A percentile compares a stretch with the other conserved stretches of the same genome.
Conservation (phyloP, 2,113 vertebrate species). For the Myotis lucifugus region DNA sequence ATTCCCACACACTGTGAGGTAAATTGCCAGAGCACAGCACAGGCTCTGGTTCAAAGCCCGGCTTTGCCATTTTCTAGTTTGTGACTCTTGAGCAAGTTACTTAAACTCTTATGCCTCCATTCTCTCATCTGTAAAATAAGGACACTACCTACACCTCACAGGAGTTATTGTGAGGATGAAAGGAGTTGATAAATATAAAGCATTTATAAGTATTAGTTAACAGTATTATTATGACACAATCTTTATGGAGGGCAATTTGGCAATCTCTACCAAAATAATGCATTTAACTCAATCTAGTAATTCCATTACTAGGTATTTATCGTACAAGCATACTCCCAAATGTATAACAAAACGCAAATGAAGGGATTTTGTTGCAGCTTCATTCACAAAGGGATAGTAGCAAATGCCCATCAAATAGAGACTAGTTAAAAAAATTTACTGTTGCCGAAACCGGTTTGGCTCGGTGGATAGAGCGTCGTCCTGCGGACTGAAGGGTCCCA, state of each 20-base stretch:
- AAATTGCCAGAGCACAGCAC: neutral
- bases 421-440: neutral
- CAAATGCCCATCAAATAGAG: neutral
- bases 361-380: neutral
- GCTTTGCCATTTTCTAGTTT: neutral
- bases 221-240: neutral
- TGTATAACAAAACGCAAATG: neutral
- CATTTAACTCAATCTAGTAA: neutral
- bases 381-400: neutral
- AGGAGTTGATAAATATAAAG: neutral
- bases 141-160: neutral
- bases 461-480: no score
- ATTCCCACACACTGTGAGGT: neutral
- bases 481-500: no score
- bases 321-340: neutral
- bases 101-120: neutral
- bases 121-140: neutral
- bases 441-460: no score
- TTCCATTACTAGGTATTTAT: neutral
- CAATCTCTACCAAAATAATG: constrained; percentile 10
- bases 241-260: neutral
- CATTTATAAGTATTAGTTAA: neutral
- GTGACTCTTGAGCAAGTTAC: neutral
- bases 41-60: neutral
- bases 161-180: neutral